Percentiles rank a stretch among this genome's conserved stretches.
phyloP scores from a whole-genome alignment of 2,113 vertebrate genomes.

The Chloropsis cyanopogon region DNA sequence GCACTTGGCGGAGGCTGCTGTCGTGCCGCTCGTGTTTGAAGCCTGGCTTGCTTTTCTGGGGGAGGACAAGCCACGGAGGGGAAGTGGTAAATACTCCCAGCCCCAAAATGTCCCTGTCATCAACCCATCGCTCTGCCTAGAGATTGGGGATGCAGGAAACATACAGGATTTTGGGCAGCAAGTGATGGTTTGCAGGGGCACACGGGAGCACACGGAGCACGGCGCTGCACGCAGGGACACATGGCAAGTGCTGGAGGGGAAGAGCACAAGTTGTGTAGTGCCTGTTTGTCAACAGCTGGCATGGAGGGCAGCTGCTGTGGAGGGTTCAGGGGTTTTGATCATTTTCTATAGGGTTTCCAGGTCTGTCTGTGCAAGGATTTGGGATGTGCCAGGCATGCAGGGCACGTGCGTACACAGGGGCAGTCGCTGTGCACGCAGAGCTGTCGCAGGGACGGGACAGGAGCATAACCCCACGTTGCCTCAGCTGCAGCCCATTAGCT shows the following conservation, averaged over 20 bases:
- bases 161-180: background rate
- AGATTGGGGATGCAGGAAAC: background rate
- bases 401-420: accelerated
- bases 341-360: background rate
- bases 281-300: background rate
- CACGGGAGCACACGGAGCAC: background rate
- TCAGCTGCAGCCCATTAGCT: conserved; percentile 70
- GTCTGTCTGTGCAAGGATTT: too few relatives aligned
- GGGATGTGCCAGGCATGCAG: background rate
- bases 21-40: accelerated
- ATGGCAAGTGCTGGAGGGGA: background rate
- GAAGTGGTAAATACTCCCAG: background rate
- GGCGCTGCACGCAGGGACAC: accelerated
- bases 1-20: background rate
- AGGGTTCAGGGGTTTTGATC: background rate
- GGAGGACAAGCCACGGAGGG: accelerated
- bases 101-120: background rate
- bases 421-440: accelerated
- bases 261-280: background rate
- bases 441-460: background rate
- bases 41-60: background rate
- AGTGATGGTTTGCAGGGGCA: background rate
- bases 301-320: background rate
- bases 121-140: background rate
- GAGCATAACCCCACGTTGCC: background rate